Conservation (phyloP, 2,797 vertebrate genomes). For the Chiroxiphia lanceolata region DNA sequence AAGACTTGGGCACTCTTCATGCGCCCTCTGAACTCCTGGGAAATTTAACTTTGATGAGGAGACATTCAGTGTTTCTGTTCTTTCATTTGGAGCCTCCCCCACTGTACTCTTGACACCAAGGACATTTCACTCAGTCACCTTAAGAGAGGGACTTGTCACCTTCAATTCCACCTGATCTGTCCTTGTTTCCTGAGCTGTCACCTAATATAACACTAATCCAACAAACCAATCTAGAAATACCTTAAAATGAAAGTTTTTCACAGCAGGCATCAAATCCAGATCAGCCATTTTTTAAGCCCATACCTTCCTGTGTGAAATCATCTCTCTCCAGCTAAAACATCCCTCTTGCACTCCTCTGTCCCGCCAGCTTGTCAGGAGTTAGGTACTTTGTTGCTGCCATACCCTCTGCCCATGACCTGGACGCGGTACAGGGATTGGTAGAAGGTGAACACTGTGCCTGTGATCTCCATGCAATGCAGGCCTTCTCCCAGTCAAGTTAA, state of each 20-base stretch:
- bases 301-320: not conserved
- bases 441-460: not conserved
- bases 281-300: not conserved
- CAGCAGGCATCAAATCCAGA: not conserved
- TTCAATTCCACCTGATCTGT: not conserved
- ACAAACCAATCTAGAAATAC: not conserved
- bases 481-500: not conserved
- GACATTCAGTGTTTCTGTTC: not conserved
- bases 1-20: not conserved
- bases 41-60: not conserved
- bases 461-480: no score
- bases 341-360: not conserved
- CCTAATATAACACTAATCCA: not conserved
- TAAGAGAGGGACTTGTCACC: not conserved
- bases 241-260: not conserved
- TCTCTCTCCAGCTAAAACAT: not conserved
- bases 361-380: not conserved
- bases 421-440: rapidly evolving
- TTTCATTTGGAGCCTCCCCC: not conserved
- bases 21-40: not conserved
- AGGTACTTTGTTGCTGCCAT: not conserved
- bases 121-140: not conserved
- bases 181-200: not conserved
- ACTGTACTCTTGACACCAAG: not conserved
- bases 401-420: not conserved